These are phyloP conservation scores for Barypeithes pellucidus DNA, from an alignment of 2,888 invertebrate genomes.

Conservation along the genomic window DNA sequence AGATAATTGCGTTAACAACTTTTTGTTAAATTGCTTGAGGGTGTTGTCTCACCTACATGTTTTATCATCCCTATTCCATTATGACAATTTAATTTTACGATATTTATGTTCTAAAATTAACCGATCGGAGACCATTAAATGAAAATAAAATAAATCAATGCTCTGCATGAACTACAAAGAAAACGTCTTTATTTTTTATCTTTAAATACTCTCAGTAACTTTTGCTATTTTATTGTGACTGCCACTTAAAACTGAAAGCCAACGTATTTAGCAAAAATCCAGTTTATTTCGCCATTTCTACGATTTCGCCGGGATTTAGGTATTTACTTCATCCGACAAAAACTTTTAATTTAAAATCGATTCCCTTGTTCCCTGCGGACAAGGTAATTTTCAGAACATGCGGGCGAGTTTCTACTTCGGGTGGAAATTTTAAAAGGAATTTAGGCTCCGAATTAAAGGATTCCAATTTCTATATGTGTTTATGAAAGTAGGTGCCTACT, in stretches of 20 bases:
- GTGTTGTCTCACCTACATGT: no score
- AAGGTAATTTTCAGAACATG: slow-evolving; percentile 43
- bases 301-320: slow-evolving; percentile 40
- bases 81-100: no score
- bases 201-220: slow-evolving; percentile 17
- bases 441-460: slow-evolving; percentile 14
- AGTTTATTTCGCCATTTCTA: slow-evolving; percentile 27
- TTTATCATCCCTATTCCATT: no score
- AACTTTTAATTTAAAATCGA: slow-evolving; percentile 49
- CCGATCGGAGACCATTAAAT: no score
- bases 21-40: no score
- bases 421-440: slow-evolving; percentile 24
- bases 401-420: slow-evolving; percentile 37
- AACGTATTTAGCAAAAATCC: slow-evolving; percentile 34
- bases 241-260: slow-evolving; percentile 36
- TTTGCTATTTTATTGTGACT: slow-evolving; percentile 35
- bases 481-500: background rate
- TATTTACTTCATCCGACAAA: slow-evolving; percentile 43
- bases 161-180: no score
- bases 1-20: slow-evolving; percentile 17
- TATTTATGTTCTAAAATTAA: no score
- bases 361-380: slow-evolving; percentile 39
- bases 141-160: no score
- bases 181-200: no score
- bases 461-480: background rate